Percentiles rank a stretch among this genome's conserved stretches.
These are phyloP conservation scores for Epizoanthus ramosus DNA, from an alignment of 92 coral and sea anemone genomes.

Conservation along the genomic window DNA sequence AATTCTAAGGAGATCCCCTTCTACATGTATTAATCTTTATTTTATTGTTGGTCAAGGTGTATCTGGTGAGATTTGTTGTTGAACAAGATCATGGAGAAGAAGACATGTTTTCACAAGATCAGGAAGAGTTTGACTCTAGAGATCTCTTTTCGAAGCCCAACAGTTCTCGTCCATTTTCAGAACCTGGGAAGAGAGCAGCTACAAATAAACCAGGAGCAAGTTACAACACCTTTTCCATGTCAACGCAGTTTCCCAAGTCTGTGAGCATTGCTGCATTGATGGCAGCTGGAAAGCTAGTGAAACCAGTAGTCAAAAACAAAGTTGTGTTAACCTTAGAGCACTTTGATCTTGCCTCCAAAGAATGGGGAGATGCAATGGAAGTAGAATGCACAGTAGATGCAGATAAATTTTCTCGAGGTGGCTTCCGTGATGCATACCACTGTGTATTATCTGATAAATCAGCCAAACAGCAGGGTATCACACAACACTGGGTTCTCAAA, in stretches of 20 bases:
- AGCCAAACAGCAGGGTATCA: neutral
- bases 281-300: slow-evolving; percentile 71
- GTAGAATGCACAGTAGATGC: slow-evolving; percentile 49
- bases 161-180: neutral
- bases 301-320: slow-evolving; percentile 57
- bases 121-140: slow-evolving; percentile 13
- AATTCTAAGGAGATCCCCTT: too few species aligned
- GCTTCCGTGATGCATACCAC: slow-evolving; percentile 52
- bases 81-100: slow-evolving; percentile 30
- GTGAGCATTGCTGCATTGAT: slow-evolving; percentile 63
- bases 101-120: slow-evolving; percentile 5
- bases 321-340: slow-evolving; percentile 58
- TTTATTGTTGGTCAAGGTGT: slow-evolving; percentile 21
- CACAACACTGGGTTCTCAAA: slow-evolving; percentile 57
- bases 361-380: slow-evolving; percentile 63
- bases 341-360: slow-evolving; percentile 58
- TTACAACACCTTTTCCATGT: slow-evolving; percentile 5
- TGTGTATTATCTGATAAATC: slow-evolving; percentile 12
- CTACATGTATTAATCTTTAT: too few species aligned
- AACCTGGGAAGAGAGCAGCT: neutral
- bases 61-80: slow-evolving; percentile 53
- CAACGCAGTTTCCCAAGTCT: slow-evolving; percentile 57
- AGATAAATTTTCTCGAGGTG: slow-evolving; percentile 69
- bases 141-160: slow-evolving; percentile 5
- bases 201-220: slow-evolving; percentile 24